phyloP scores from a whole-genome alignment of 2,797 vertebrate species.

The Protosalanx chinensis region DNA sequence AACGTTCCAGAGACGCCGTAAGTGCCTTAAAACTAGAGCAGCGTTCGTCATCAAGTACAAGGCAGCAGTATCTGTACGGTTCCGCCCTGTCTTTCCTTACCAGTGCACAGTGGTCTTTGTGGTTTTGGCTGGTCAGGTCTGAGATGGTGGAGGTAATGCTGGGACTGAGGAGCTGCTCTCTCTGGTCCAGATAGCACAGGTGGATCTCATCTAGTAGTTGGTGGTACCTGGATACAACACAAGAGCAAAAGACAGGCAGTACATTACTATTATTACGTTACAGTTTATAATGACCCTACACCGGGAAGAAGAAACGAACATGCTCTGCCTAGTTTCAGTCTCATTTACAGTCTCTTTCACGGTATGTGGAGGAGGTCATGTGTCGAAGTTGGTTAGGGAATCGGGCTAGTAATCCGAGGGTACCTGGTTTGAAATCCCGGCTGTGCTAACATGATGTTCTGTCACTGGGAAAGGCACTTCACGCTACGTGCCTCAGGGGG shows the following conservation, averaged over 20 bases:
- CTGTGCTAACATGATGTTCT: no score
- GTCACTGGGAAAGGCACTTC: no score
- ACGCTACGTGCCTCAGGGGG: no score
- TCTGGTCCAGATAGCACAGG: slow-evolving; percentile 93
- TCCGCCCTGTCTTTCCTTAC: slow-evolving; percentile 59
- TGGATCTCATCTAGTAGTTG: slow-evolving; percentile 92
- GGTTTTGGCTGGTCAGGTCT: slow-evolving; percentile 93
- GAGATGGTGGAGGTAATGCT: slow-evolving; percentile 92
- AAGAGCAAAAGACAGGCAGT: not conserved
- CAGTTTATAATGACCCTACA: no score
- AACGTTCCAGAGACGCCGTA: not conserved
- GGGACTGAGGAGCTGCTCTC: slow-evolving; percentile 87
- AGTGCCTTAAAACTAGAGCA: not conserved
- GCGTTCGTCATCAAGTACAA: not conserved
- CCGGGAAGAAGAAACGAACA: not conserved
- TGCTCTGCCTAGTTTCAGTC: no score
- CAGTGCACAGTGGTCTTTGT: slow-evolving; percentile 97
- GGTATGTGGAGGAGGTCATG: no score
- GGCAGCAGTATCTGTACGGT: not conserved
- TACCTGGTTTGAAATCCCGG: no score
- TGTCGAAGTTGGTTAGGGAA: no score
- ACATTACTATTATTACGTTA: no score
- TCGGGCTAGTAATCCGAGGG: no score
- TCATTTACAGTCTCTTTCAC: slow-evolving; percentile 37
- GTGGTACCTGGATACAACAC: slow-evolving; percentile 78